Evolutionary conservation across 2,888 invertebrate species (phyloP).

Genomic region (Lamellibrachia columna): DNA sequence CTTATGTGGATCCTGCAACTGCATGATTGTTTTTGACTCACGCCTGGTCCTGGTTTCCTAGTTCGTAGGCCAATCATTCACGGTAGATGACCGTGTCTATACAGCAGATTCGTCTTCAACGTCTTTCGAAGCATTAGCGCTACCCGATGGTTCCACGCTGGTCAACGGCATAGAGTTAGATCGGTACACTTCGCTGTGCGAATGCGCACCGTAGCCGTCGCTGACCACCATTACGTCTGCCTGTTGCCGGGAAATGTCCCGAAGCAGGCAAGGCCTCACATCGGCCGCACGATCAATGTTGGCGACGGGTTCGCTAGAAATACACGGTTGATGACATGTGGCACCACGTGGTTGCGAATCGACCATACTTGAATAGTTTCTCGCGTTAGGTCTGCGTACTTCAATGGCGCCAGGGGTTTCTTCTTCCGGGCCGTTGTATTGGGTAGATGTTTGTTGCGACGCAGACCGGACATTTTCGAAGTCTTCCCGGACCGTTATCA

Average conservation of each 20-base stretch:
- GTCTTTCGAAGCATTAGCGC: neutral
- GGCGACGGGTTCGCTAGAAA: neutral
- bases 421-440: neutral
- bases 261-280: neutral
- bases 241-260: neutral
- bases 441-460: neutral
- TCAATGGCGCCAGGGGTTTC: neutral
- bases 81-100: neutral
- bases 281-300: neutral
- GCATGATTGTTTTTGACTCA: no score
- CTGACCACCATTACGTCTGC: neutral
- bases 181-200: slow-evolving; percentile 1
- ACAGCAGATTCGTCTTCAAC: neutral
- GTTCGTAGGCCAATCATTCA: neutral
- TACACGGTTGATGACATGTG: neutral
- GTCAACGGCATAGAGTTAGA: neutral
- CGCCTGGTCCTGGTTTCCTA: no score
- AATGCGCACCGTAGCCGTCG: neutral
- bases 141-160: neutral
- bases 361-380: neutral
- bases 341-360: neutral
- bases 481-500: slow-evolving; percentile 44
- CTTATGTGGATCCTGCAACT: no score
- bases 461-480: slow-evolving; percentile 30
- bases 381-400: neutral